These are phyloP conservation scores for Lydus trimaculatus DNA, from an alignment of 2,888 invertebrate species.

Conservation along the genomic window DNA sequence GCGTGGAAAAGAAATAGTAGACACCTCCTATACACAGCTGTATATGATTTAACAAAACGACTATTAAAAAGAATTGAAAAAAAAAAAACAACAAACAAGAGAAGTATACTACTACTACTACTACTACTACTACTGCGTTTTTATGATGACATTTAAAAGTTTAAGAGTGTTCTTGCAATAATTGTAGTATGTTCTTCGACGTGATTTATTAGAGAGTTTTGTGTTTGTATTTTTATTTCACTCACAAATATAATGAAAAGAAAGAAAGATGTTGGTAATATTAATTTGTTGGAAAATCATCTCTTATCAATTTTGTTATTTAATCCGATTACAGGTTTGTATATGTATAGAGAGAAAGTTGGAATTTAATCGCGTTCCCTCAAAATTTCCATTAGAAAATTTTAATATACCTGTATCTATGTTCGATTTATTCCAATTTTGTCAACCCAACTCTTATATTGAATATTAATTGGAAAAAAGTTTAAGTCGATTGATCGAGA, in stretches of 20 bases:
- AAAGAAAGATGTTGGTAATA: background rate
- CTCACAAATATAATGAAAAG: too few species aligned
- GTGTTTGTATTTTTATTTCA: background rate
- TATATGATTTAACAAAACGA: background rate
- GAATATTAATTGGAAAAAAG: too few species aligned
- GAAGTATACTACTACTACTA: too few species aligned
- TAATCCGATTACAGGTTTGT: background rate
- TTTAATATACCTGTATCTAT: background rate
- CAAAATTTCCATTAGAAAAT: background rate
- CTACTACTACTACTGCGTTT: background rate
- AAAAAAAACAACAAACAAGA: too few species aligned
- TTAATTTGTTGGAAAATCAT: background rate
- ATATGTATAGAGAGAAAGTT: background rate
- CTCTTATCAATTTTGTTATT: slow-evolving; percentile 1
- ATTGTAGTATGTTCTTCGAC: background rate
- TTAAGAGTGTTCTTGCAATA: slow-evolving; percentile 3
- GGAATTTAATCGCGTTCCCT: background rate
- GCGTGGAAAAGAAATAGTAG: background rate
- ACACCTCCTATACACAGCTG: background rate
- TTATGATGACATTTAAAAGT: background rate
- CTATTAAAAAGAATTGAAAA: background rate
- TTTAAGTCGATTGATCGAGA: too few species aligned
- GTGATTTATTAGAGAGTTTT: background rate
- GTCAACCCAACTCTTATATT: too few species aligned
- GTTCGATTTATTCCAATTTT: too few species aligned